These are phyloP conservation scores for Laupala kohalensis DNA, from an alignment of 1,140 invertebrate genomes.

Conservation along the genomic window DNA sequence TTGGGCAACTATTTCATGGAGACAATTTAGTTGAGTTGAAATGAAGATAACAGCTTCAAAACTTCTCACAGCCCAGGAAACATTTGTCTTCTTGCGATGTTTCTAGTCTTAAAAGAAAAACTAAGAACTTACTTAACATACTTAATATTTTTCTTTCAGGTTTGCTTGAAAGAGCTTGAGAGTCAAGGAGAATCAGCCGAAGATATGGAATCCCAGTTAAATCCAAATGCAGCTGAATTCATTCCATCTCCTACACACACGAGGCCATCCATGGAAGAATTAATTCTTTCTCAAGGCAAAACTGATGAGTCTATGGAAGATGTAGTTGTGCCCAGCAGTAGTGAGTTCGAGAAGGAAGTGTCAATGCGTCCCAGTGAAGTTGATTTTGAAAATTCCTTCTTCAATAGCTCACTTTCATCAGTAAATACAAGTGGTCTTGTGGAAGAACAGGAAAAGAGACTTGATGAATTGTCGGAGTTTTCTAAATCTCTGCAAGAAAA, in stretches of 20 bases:
- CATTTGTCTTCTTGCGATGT: no score
- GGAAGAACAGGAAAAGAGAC: neutral
- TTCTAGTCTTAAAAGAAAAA: no score
- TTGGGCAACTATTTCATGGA: no score
- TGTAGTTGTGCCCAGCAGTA: constrained; percentile 42
- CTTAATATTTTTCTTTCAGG: neutral
- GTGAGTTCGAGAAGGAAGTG: constrained; percentile 46
- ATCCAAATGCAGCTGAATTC: constrained; percentile 60
- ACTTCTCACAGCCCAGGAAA: no score
- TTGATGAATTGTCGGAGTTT: neutral
- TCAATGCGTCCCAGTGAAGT: constrained; percentile 41
- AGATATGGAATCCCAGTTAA: constrained; percentile 52
- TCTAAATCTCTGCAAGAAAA: neutral
- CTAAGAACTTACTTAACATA: no score
- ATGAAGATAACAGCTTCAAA: no score
- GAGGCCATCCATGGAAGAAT: constrained; percentile 31
- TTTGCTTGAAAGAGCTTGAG: constrained; percentile 1
- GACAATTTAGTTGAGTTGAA: no score
- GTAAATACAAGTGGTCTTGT: neutral
- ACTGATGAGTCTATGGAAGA: constrained; percentile 34
- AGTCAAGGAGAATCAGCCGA: constrained; percentile 1
- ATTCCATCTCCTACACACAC: constrained; percentile 36
- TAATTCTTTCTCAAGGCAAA: constrained; percentile 39
- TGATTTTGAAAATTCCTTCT: constrained; percentile 15
- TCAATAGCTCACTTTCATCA: neutral